phyloP scores from a whole-genome alignment of 30 jellyfish, hydroid and myxozoan species.

The Turritopsis dohrnii region DNA sequence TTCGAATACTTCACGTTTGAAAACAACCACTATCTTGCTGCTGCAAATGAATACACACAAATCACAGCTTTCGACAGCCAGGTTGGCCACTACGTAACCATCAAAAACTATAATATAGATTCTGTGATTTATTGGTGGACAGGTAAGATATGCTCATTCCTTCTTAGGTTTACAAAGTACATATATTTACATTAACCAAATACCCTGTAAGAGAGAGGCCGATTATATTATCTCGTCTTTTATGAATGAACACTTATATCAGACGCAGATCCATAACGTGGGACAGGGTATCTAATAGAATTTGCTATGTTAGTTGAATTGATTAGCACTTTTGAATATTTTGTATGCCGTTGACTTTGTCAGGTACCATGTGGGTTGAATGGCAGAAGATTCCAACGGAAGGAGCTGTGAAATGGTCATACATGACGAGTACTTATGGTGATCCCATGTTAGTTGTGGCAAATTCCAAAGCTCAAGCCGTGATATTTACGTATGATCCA shows the following conservation, averaged over 20 bases:
- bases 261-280: no score
- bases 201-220: no score
- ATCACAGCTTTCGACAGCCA: slow-evolving; percentile 25
- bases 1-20: slow-evolving; percentile 57
- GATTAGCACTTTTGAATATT: no score
- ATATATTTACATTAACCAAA: no score
- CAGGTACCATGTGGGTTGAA: slow-evolving; percentile 77
- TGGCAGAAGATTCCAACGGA: slow-evolving; percentile 86
- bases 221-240: no score
- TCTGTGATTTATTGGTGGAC: slow-evolving; percentile 96
- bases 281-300: no score
- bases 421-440: slow-evolving; percentile 41
- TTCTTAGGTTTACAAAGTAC: not conserved
- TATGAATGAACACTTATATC: no score
- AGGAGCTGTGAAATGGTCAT: slow-evolving; percentile 67
- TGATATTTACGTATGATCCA: slow-evolving; percentile 63
- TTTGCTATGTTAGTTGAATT: no score
- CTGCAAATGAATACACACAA: slow-evolving; percentile 70
- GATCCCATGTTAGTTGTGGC: slow-evolving; percentile 65
- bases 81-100: slow-evolving; percentile 11
- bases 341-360: not conserved
- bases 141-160: no score
- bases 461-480: slow-evolving; percentile 74
- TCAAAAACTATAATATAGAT: slow-evolving; percentile 49
- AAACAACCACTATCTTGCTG: slow-evolving; percentile 66